Evolutionary conservation across 2,888 invertebrate species (phyloP).

Genomic region (Mythimna vitellina): DNA sequence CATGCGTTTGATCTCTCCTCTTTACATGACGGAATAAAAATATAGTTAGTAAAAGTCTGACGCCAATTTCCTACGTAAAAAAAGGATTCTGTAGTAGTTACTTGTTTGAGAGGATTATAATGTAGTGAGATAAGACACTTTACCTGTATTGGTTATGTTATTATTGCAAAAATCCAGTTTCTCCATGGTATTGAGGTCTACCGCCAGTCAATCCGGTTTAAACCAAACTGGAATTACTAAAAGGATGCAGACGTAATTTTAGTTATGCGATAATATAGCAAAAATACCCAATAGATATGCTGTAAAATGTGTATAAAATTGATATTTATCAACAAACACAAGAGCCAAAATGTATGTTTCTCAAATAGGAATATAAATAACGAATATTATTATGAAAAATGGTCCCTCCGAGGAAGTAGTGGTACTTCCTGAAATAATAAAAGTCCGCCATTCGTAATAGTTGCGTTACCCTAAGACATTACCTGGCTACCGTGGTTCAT

Average conservation of each 20-base stretch:
- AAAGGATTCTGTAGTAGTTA: not conserved
- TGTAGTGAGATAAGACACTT: not conserved
- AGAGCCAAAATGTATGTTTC: constrained; percentile 1
- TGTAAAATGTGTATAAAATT: not conserved
- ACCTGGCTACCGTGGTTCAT: constrained; percentile 22
- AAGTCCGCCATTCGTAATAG: constrained; percentile 44
- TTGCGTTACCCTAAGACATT: constrained; percentile 42
- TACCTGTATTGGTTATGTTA: constrained; percentile 15
- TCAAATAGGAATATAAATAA: constrained; percentile 33
- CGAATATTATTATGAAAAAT: constrained; percentile 39
- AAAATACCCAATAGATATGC: not conserved
- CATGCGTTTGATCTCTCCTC: too few species aligned
- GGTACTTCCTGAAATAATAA: constrained; percentile 46
- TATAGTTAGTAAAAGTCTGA: too few species aligned
- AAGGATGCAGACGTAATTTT: not conserved
- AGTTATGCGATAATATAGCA: too few species aligned
- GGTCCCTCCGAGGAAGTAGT: constrained; percentile 21
- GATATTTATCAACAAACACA: not conserved
- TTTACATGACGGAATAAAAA: too few species aligned
- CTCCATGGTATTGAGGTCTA: constrained; percentile 3
- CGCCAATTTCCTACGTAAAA: too few species aligned
- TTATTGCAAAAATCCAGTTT: constrained; percentile 22
- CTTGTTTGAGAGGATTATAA: not conserved
- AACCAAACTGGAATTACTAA: constrained; percentile 1
- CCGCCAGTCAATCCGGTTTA: not conserved